These are phyloP conservation scores for Vimba vimba DNA, from an alignment of 2,113 vertebrate genomes.

Conservation along the genomic window DNA sequence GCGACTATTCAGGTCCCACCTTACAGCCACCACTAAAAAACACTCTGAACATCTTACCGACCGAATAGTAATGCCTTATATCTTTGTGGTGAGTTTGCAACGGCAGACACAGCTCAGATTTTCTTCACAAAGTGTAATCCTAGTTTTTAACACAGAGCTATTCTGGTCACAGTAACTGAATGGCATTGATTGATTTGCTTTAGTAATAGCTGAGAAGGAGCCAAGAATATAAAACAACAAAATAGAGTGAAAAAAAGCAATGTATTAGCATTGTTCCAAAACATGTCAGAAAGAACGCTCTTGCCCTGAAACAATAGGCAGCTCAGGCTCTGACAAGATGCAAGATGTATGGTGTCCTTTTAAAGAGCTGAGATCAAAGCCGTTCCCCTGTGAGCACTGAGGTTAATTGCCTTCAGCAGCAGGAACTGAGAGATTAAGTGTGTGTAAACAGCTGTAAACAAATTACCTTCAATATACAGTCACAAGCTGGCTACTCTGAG, in stretches of 20 bases:
- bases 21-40: no score
- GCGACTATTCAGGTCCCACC: no score
- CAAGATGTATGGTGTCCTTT: constrained; percentile 20
- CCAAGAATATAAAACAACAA: not conserved
- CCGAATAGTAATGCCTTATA: not conserved
- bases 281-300: constrained; percentile 30
- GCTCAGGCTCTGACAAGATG: not conserved
- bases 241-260: constrained; percentile 2
- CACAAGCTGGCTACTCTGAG: not conserved
- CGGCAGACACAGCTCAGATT: not conserved
- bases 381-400: constrained; percentile 58
- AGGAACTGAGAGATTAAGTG: constrained; percentile 65
- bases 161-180: not conserved
- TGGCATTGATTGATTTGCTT: constrained; percentile 29
- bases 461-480: constrained; percentile 56
- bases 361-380: constrained; percentile 52
- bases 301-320: not conserved
- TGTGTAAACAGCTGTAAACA: constrained; percentile 67
- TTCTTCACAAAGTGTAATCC: not conserved
- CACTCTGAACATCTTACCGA: no score
- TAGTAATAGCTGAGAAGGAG: not conserved
- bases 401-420: constrained; percentile 72
- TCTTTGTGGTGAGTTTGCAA: not conserved
- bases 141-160: not conserved
- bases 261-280: not conserved